Conservation (phyloP, 2,888 invertebrate species). For the Eupithecia pulchellata region DNA sequence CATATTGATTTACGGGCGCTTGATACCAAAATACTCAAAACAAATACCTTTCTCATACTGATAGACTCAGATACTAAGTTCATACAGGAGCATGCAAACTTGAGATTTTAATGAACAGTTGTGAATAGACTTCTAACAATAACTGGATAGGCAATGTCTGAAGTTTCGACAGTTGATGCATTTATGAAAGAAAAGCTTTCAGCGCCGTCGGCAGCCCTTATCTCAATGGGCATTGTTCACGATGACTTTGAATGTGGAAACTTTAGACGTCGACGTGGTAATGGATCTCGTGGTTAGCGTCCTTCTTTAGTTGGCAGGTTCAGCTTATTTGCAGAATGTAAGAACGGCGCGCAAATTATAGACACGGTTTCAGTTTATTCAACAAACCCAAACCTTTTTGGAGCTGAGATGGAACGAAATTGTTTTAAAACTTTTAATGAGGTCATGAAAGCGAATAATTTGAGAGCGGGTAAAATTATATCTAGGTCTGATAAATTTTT, state of each 20-base stretch:
- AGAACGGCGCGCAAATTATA: neutral
- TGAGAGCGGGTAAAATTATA: conserved; percentile 3
- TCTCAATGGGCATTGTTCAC: conserved; percentile 22
- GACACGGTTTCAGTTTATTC: neutral
- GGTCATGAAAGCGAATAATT: conserved; percentile 11
- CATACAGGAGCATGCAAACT: neutral
- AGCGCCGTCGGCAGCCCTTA: conserved; percentile 16
- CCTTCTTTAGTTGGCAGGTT: neutral
- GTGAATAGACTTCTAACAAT: conserved; percentile 29
- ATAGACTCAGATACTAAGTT: neutral
- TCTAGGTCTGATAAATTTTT: conserved; percentile 16
- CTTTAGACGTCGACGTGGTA: conserved; percentile 8
- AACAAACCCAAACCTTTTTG: neutral
- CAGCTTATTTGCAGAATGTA: conserved; percentile 2
- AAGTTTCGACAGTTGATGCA: conserved; percentile 30
- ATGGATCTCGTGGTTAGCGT: neutral
- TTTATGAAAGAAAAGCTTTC: conserved; percentile 26
- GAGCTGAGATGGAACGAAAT: neutral
- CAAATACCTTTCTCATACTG: neutral
- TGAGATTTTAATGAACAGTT: conserved; percentile 18
- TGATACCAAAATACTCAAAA: conserved; percentile 18
- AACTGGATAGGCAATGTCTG: conserved; percentile 17
- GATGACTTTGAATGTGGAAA: conserved; percentile 18
- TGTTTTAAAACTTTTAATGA: conserved; percentile 1
- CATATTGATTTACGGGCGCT: conserved; percentile 28